These are phyloP conservation scores for Temnothorax unifasciatus DNA, from an alignment of 2,888 invertebrate genomes.

Conservation along the genomic window DNA sequence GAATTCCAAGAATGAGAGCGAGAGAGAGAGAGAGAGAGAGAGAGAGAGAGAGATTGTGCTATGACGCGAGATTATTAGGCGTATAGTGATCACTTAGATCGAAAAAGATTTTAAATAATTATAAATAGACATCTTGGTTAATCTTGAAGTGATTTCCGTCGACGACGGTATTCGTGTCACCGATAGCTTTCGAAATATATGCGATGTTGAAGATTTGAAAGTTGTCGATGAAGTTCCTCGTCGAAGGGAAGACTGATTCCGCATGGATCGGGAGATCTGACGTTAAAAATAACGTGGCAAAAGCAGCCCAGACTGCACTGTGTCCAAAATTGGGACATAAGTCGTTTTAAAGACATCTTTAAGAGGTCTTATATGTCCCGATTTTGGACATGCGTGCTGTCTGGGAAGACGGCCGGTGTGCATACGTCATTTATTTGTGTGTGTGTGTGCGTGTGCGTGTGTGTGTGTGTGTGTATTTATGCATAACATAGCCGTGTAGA, in stretches of 20 bases:
- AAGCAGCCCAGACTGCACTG: not conserved
- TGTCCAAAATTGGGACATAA: too few relatives aligned
- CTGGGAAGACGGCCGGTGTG: not conserved
- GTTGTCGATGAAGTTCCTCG: not conserved
- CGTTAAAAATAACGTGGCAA: not conserved
- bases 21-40: conserved; percentile 35
- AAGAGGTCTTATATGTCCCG: too few relatives aligned
- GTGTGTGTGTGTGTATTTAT: conserved; percentile 42
- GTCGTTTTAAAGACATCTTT: too few relatives aligned
- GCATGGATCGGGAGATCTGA: not conserved
- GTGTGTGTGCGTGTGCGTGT: conserved; percentile 35
- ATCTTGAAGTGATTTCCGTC: not conserved
- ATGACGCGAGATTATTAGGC: conserved; percentile 70
- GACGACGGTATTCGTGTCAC: not conserved
- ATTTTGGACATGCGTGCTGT: too few relatives aligned
- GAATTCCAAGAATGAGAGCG: conserved; percentile 39
- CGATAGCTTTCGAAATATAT: not conserved
- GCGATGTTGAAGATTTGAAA: not conserved
- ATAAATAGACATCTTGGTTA: conserved; percentile 52
- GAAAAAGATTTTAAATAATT: conserved; percentile 61
- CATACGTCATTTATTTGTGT: conserved; percentile 16
- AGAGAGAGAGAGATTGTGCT: conserved; percentile 44
- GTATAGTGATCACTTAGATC: conserved; percentile 68
- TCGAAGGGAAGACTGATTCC: not conserved
- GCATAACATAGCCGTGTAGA: conserved; percentile 53